These are phyloP conservation scores for Megastigmus dorsalis DNA, from an alignment of 2,888 invertebrate genomes.

Conservation along the genomic window DNA sequence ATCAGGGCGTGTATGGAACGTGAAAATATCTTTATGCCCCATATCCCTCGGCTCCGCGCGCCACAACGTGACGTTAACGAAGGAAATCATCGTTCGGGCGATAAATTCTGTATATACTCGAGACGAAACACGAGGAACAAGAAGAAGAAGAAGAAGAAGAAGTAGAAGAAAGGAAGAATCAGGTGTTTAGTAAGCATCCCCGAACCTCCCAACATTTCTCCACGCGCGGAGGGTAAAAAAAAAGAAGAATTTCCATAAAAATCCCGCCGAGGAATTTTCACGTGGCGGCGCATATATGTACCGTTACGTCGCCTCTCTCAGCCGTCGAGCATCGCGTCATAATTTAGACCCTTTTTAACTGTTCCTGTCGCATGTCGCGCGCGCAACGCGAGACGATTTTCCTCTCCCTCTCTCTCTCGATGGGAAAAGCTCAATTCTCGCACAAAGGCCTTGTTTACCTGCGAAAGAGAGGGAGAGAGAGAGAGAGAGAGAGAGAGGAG, in stretches of 20 bases:
- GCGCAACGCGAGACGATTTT: constrained; percentile 25
- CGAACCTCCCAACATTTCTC: no score
- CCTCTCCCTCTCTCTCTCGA: background rate
- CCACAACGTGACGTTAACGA: no score
- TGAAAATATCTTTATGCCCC: constrained; percentile 12
- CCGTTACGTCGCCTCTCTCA: background rate
- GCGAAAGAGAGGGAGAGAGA: background rate
- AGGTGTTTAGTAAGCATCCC: constrained; percentile 40
- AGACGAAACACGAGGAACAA: no score
- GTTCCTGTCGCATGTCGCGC: constrained; percentile 55
- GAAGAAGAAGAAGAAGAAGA: background rate
- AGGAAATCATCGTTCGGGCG: constrained; percentile 4
- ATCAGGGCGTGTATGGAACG: no score
- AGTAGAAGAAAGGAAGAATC: background rate
- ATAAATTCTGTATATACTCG: background rate
- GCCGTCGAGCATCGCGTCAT: constrained; percentile 30
- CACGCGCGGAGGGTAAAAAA: no score
- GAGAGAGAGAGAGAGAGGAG: background rate
- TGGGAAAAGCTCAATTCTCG: no score
- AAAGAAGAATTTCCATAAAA: constrained; percentile 38
- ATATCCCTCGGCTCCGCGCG: no score
- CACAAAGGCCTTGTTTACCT: constrained; percentile 24
- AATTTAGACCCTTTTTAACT: constrained; percentile 58
- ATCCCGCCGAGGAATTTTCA: no score
- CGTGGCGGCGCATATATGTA: background rate